Base-by-base conservation (phyloP, 2,113 vertebrate genomes). In the Hyla sarda region DNA sequence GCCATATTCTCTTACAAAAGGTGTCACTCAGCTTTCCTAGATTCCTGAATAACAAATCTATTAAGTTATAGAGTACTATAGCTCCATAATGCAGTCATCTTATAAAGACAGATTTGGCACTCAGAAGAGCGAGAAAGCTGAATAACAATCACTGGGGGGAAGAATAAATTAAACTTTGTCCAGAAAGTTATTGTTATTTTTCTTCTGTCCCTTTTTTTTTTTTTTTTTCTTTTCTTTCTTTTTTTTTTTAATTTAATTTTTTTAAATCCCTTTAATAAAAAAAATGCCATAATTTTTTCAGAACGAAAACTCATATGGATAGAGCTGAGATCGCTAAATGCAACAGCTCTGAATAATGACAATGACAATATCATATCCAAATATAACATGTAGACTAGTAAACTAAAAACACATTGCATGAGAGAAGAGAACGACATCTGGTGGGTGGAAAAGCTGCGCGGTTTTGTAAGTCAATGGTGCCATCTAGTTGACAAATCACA, bases 401-500 rank as follows among this genome's bases (percentile, higher is more conserved):
- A 60, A 10, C 23, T n/a, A 10, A 1, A 10, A 9, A 34, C 32
- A 37, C 30, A 32, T 32, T 34, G 65, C 30, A 34, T 6, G 37
- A 19, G 13, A 8, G 48, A 19, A 54, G 14, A 76, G 37, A 34
- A 56, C 72, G 73, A 76, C 83, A 76, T 32, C 83, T 84, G 28
- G 58, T 78, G 83, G 17, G 0, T 7, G 47, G 23, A 17, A 0
- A 1, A 50, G 48, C 0, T 0, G 48, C 65, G 0, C 48, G 30
- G 5, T 88, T 82, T n/a, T 47, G 13, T 32, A 52, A 82, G 58
- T 6, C 88, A 90, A 89, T 19, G 89, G 82, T 87, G 90, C 10
- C 91, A 90, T 60, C 92, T 90, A 87, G 71, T 83, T 90, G 90
- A 71, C 28, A 1, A 50, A 23, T 47, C 5, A 9, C 28, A 78